Conservation (phyloP, 2,888 invertebrate genomes). For the Drosophila planitibia region DNA sequence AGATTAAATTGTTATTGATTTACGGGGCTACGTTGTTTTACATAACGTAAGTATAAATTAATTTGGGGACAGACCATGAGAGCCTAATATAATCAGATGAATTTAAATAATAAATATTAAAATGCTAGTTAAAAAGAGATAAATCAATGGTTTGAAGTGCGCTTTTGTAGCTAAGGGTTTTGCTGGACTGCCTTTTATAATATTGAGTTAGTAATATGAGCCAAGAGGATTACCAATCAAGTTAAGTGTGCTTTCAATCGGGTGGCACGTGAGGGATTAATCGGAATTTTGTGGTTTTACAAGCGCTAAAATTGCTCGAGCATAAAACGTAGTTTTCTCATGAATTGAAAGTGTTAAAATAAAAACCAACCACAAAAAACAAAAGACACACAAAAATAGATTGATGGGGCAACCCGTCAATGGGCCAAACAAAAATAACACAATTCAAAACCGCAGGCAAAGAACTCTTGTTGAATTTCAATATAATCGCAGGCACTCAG, state of each 20-base stretch:
- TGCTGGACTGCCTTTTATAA: background rate
- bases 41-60: background rate
- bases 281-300: background rate
- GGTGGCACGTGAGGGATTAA: background rate
- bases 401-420: conserved; percentile 34
- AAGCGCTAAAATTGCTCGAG: conserved; percentile 30
- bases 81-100: background rate
- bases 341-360: conserved; percentile 12
- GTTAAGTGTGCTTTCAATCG: background rate
- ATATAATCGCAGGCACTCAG: conserved; percentile 38
- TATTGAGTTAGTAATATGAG: background rate
- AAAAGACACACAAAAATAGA: background rate
- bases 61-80: background rate
- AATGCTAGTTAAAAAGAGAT: background rate
- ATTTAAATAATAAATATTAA: background rate
- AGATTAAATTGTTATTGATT: background rate
- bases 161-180: background rate
- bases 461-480: conserved; percentile 44
- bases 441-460: conserved; percentile 13
- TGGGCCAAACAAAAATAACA: conserved; percentile 18
- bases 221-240: conserved; percentile 21
- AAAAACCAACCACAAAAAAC: background rate
- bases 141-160: background rate
- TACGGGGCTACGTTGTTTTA: background rate
- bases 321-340: conserved; percentile 24